These are phyloP conservation scores for Drosophila colorata DNA, from an alignment of 2,888 invertebrate species.

Conservation along the genomic window DNA sequence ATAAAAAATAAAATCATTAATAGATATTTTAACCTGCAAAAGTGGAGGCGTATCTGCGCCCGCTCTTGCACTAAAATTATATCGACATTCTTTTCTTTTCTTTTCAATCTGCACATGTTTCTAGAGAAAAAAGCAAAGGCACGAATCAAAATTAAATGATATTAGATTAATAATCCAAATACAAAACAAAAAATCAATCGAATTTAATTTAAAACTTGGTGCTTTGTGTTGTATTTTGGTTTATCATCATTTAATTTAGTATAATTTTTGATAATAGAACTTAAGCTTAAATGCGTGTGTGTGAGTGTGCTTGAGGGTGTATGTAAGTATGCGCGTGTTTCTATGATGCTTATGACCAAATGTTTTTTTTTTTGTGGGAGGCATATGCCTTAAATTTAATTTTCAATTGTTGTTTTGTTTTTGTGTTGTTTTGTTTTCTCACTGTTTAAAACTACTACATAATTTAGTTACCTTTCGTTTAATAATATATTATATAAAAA, in stretches of 20 bases:
- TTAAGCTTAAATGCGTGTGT: conserved; percentile 56
- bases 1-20: conserved; percentile 54
- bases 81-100: conserved; percentile 70
- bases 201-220: conserved; percentile 29
- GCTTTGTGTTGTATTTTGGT: conserved; percentile 36
- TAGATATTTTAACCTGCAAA: conserved; percentile 59
- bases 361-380: conserved; percentile 24
- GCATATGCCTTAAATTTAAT: conserved; percentile 38
- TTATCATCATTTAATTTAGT: conserved; percentile 40
- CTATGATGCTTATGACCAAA: conserved; percentile 45
- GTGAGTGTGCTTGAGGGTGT: conserved; percentile 18
- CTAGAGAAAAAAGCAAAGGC: conserved; percentile 49
- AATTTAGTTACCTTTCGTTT: conserved; percentile 67
- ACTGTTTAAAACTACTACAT: conserved; percentile 71
- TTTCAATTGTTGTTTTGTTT: conserved; percentile 51
- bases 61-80: conserved; percentile 69
- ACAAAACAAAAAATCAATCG: conserved; percentile 39
- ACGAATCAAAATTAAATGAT: conserved; percentile 39
- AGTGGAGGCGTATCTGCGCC: conserved; percentile 22
- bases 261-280: conserved; percentile 51
- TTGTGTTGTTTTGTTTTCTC: conserved; percentile 45
- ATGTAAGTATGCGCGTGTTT: conserved; percentile 12
- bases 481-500: conserved; percentile 73
- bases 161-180: conserved; percentile 24
- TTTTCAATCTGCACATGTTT: conserved; percentile 43